A percentile compares a stretch with the other conserved stretches of the same genome.
Evolutionary conservation across 2,113 vertebrate species (phyloP).

Genomic region (Cavia aperea): DNA sequence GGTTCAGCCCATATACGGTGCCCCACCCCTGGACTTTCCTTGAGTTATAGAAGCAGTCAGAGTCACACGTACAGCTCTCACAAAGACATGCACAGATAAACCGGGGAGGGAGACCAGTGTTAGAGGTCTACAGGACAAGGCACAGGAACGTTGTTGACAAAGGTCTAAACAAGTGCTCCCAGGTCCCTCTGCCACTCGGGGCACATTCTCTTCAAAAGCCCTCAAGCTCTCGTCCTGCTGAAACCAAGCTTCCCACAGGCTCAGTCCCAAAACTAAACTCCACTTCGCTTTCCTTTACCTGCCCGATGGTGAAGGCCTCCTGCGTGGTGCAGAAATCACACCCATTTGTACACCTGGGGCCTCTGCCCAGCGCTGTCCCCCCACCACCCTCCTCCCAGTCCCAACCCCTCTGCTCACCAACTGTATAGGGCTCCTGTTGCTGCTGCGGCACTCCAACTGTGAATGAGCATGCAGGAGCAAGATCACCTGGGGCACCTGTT

Average conservation of each 20-base stretch:
- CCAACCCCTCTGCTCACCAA: background rate
- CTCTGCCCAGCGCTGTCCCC: background rate
- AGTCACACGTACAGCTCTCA: background rate
- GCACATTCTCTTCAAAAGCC: background rate
- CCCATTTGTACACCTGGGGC: background rate
- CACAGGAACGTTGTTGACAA: background rate
- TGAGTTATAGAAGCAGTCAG: conserved; percentile 1
- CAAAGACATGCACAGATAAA: background rate
- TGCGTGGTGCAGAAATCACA: background rate
- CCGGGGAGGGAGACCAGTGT: background rate
- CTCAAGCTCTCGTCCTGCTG: background rate
- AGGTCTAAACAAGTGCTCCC: no score
- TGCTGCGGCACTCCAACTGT: background rate
- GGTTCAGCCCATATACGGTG: background rate
- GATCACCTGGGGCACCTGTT: conserved; percentile 52
- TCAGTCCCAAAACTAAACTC: background rate
- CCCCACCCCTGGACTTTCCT: background rate
- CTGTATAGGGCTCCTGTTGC: background rate
- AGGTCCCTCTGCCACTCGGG: background rate
- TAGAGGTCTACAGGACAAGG: background rate
- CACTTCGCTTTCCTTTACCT: background rate
- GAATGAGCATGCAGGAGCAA: background rate
- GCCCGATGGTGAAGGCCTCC: background rate
- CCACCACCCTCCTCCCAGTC: background rate
- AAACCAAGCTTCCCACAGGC: background rate